These are phyloP conservation scores for Ypsolopha scabrella DNA, from an alignment of 2,888 invertebrate species.

Conservation along the genomic window DNA sequence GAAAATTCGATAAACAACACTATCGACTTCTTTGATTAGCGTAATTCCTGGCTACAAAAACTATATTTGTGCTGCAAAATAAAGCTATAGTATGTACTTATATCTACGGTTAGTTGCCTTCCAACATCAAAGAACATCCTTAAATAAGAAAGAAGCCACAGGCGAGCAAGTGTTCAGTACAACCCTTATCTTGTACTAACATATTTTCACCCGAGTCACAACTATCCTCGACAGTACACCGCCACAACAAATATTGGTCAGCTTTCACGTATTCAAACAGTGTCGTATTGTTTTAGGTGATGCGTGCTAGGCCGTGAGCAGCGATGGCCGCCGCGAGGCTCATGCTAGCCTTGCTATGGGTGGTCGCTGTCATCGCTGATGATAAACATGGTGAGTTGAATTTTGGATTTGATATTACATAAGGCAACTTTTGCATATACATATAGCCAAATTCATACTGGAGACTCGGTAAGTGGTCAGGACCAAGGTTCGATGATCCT, in stretches of 20 bases:
- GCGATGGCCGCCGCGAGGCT: constrained; percentile 53
- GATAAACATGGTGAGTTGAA: constrained; percentile 54
- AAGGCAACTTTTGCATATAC: too few species aligned
- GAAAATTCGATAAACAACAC: too few species aligned
- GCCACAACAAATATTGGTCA: constrained; percentile 35
- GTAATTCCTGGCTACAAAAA: too few species aligned
- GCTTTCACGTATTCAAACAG: constrained; percentile 45
- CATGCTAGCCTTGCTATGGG: constrained; percentile 59
- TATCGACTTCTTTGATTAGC: too few species aligned
- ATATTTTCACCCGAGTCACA: not conserved
- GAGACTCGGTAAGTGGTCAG: too few species aligned
- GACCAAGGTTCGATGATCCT: too few species aligned
- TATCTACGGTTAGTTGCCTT: too few species aligned
- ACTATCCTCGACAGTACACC: not conserved
- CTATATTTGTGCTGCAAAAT: too few species aligned
- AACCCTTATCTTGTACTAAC: not conserved
- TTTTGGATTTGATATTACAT: not conserved
- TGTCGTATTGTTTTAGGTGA: constrained; percentile 66
- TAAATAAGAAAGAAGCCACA: too few species aligned
- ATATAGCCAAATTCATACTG: too few species aligned
- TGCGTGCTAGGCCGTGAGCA: constrained; percentile 48
- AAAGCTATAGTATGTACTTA: too few species aligned
- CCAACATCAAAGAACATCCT: too few species aligned
- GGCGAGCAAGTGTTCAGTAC: not conserved
- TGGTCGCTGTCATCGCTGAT: constrained; percentile 52